Evolutionary conservation across 2,113 vertebrate genomes (phyloP), one percentile per base, ranked within the genome.

Genomic region (Herpailurus yagouaroundi): DNA sequence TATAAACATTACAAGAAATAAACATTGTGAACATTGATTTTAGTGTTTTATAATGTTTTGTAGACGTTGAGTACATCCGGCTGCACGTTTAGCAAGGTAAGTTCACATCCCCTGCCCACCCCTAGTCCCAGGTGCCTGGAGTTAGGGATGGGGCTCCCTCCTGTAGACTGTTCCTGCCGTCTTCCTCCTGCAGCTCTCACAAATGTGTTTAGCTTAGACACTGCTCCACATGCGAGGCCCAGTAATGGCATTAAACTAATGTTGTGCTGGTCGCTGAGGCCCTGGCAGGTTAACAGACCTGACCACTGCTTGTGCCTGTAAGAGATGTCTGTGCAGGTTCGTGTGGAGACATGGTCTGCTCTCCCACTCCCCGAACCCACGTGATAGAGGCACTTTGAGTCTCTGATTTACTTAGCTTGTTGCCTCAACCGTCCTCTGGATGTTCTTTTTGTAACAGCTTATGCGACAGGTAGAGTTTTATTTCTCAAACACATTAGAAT

Each of bases 151-250:
- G 79, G 21, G 76, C 19, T 85, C 38, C 29, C 16, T 69, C 27
- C 33, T 11, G 1, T 10, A 11, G 45, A 38, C n/a, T 41, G 12
- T 50, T 45, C 36, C 4, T 6, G n/a, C 63, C 50, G 7, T 68
- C 50, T 69, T 10, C 63, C 29, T 31, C 63, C 29, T 31, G 13
- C 5, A 31, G 4, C 6, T 36, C 52, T 89, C 73, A 60, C 25
- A 31, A 36, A 18, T n/a, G 27, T 52, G 68, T 38, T 97, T 91
- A 94, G 52, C 87, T 97, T 93, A 81, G 87, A 79, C 66, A 69
- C 38, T 68, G 6, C 63, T 83, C 55, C 10, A 5, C 19, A 21
- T 36, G 45, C 33, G 36, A 96, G 38, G 31, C 3, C 0, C 31
- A 64, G 45, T 31, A 77, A 18, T 31, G 74, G 33, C 38, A 25